Conservation (phyloP, 1,140 invertebrate species). For the Maniola jurtina region DNA sequence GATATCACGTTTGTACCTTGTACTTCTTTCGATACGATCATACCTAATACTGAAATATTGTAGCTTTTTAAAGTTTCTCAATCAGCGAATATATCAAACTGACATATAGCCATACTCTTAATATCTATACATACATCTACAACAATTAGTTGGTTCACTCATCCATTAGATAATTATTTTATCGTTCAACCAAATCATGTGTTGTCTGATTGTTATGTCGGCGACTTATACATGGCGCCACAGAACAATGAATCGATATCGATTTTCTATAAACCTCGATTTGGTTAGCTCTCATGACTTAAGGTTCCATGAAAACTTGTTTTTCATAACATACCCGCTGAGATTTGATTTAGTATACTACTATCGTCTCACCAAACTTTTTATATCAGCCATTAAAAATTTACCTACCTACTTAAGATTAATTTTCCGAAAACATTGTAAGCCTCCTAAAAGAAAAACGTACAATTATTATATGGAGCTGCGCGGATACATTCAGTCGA, state of each 20-base stretch:
- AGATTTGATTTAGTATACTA: background rate
- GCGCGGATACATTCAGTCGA: slow-evolving; percentile 59
- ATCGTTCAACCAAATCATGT: slow-evolving; percentile 1
- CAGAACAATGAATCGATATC: slow-evolving; percentile 12
- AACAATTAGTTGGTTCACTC: slow-evolving; percentile 14
- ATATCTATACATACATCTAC: background rate
- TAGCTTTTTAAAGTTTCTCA: slow-evolving; percentile 59
- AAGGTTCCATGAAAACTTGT: slow-evolving; percentile 2
- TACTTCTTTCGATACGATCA: slow-evolving; percentile 68
- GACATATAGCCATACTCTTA: slow-evolving; percentile 45
- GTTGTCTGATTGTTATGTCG: slow-evolving; percentile 5
- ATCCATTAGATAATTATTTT: slow-evolving; percentile 8
- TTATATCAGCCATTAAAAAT: slow-evolving; percentile 24
- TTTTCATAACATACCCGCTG: slow-evolving; percentile 6
- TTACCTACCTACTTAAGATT: slow-evolving; percentile 15
- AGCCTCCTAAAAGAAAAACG: slow-evolving; percentile 66
- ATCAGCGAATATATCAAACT: slow-evolving; percentile 43
- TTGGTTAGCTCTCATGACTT: slow-evolving; percentile 10
- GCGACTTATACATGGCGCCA: slow-evolving; percentile 13
- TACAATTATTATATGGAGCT: slow-evolving; percentile 44
- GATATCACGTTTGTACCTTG: slow-evolving; percentile 64
- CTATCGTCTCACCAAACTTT: slow-evolving; percentile 17
- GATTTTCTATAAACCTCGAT: slow-evolving; percentile 16
- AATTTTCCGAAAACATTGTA: slow-evolving; percentile 52
- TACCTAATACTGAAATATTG: slow-evolving; percentile 54